Evolutionary conservation across 2,888 invertebrate genomes (phyloP), one percentile per base, ranked within the genome.

Genomic region (Lithophane ornitopus): DNA sequence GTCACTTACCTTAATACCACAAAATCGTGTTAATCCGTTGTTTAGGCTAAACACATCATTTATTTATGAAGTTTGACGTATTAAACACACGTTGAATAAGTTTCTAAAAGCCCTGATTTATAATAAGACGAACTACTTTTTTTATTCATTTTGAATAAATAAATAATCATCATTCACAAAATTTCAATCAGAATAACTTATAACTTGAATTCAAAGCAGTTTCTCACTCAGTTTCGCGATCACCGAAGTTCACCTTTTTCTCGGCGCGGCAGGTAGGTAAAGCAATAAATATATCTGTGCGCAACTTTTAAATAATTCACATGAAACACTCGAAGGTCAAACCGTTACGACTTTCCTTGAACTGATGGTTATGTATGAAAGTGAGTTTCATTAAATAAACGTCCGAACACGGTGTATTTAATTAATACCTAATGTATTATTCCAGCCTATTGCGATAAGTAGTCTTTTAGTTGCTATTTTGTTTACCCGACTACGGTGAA

Each of bases 271-370:
- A 80, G 70, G 52, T 46, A 61, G 70, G 22, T n/a, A 16, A n/a
- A 59, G 71, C 78, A 78, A 88, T 89, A 85, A 88, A 88, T 87
- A 88, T 87, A 88, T 86, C 81, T 81, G 69, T 70, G 79, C 84
- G 87, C 78, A 89, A 85, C 82, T 82, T 87, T 81, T 85, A 80
- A 88, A 89, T 85, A 81, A 89, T 89, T 89, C 87, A 89, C 65
- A 52, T 63, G 61, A 68, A 67, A 62, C 74, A 69, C 34, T 73
- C 76, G 69, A 75, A 78, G 78, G 76, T 81, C 76, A 54, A 58
- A 49, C 58, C 54, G 39, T 71, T 58, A 56, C 58, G 69, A 70
- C 56, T 84, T 73, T 61, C 61, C 58, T 63, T 39, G 58, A 73
- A 66, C 68, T 41, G 61, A 65, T 61, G 28, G 26, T 34, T 62